phyloP scores from a whole-genome alignment of 2,113 vertebrate species.

The Ictalurus furcatus region DNA sequence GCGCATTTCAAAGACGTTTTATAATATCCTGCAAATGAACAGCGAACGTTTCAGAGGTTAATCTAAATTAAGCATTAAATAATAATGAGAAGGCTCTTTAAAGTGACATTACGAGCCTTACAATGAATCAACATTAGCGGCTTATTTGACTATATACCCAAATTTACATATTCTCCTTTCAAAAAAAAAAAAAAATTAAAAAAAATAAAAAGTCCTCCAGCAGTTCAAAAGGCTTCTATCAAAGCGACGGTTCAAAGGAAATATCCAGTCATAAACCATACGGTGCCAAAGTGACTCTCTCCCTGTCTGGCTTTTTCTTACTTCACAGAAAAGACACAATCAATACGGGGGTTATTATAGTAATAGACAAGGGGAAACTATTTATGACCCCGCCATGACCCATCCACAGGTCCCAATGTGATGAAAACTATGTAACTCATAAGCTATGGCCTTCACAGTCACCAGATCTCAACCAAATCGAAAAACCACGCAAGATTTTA shows the following conservation, averaged over 20 bases:
- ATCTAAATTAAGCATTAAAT: constrained; percentile 66
- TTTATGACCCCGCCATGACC: background rate
- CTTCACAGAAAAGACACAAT: background rate
- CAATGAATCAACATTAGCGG: constrained; percentile 62
- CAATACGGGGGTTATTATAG: background rate
- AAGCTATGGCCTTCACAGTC: background rate
- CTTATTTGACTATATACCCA: constrained; percentile 68
- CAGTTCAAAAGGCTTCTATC: constrained; percentile 70
- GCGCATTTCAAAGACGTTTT: constrained; percentile 48
- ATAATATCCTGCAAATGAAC: constrained; percentile 51
- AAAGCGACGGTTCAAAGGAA: constrained; percentile 69
- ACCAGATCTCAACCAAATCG: background rate
- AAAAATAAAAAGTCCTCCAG: constrained; percentile 65
- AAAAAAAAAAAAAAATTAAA: constrained; percentile 57
- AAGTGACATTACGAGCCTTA: constrained; percentile 63
- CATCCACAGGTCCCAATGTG: background rate
- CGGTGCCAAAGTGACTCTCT: constrained; percentile 57
- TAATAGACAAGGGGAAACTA: background rate
- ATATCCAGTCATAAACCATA: constrained; percentile 58
- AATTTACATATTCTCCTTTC: constrained; percentile 67
- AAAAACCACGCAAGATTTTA: background rate
- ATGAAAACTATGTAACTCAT: background rate
- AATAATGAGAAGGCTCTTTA: constrained; percentile 60
- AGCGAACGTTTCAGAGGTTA: constrained; percentile 51
- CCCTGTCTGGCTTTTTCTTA: constrained; percentile 40